A percentile compares a stretch with the other conserved stretches of the same genome.
Conservation (phyloP, 1,140 invertebrate species). For the Lutraria rhynchaena region DNA sequence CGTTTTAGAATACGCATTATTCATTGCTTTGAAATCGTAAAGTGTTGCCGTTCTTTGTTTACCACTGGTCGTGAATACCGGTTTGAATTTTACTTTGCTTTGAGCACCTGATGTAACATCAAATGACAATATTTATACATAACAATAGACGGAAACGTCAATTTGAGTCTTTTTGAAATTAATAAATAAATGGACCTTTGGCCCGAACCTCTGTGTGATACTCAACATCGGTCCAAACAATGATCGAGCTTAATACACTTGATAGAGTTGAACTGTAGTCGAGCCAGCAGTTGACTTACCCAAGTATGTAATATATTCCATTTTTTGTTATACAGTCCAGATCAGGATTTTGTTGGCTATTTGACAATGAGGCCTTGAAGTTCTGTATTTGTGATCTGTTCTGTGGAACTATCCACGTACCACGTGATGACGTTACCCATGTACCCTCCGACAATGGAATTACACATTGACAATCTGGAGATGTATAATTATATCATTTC, state of each 20-base stretch:
- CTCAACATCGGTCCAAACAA: neutral
- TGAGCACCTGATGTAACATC: no score
- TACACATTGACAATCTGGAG: constrained; percentile 26
- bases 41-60: no score
- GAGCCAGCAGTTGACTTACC: no score
- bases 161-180: no score
- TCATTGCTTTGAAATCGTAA: no score
- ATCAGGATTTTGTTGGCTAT: neutral
- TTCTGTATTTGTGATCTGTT: constrained; percentile 33
- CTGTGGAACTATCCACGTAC: constrained; percentile 36
- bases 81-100: no score
- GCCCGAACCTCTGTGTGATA: no score
- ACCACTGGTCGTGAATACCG: no score
- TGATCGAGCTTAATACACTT: neutral
- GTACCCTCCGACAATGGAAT: constrained; percentile 26
- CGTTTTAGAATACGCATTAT: no score
- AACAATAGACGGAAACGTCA: no score
- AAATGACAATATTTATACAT: no score
- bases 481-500: neutral
- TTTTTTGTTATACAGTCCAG: constrained; percentile 3
- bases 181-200: no score
- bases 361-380: constrained; percentile 19
- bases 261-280: neutral
- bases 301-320: constrained; percentile 23
- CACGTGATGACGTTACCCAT: constrained; percentile 43